Conservation (phyloP, 2,888 invertebrate genomes). For the Macrophya annulata region DNA sequence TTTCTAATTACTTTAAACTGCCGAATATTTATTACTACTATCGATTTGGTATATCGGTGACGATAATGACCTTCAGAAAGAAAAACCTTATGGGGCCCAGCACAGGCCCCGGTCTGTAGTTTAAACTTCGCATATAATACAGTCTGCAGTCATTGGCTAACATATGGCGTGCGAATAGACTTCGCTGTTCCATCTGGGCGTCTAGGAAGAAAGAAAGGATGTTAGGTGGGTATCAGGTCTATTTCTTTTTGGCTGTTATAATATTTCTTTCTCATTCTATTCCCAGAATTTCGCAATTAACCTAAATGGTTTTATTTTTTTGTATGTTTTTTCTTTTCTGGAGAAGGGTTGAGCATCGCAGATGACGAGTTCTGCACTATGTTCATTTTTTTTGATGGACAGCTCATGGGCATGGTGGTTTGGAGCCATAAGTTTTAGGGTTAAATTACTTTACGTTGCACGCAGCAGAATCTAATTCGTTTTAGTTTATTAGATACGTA, state of each 20-base stretch:
- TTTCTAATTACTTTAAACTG: background rate
- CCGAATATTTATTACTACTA: background rate
- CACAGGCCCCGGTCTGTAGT: background rate
- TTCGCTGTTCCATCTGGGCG: constrained; percentile 74
- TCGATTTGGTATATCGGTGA: background rate
- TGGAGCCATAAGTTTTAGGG: background rate
- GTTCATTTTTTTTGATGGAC: background rate
- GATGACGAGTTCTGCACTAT: background rate
- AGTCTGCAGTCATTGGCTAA: constrained; percentile 67
- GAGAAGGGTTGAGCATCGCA: constrained; percentile 36
- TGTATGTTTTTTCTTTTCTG: background rate
- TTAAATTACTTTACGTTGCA: background rate
- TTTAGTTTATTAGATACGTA: constrained; percentile 7
- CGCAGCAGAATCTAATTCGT: constrained; percentile 5
- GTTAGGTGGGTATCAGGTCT: constrained; percentile 16
- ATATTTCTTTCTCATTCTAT: constrained; percentile 28
- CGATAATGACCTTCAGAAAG: background rate
- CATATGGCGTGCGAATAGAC: constrained; percentile 79
- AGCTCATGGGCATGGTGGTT: no score
- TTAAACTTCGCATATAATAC: constrained; percentile 11
- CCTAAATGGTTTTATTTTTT: constrained; percentile 12
- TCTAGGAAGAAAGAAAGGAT: constrained; percentile 70
- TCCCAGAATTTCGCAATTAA: constrained; percentile 46
- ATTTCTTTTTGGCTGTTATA: constrained; percentile 38
- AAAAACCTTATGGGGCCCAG: constrained; percentile 5